Evolutionary conservation across 2,888 invertebrate genomes (phyloP).

Genomic region (Lagria hirta): DNA sequence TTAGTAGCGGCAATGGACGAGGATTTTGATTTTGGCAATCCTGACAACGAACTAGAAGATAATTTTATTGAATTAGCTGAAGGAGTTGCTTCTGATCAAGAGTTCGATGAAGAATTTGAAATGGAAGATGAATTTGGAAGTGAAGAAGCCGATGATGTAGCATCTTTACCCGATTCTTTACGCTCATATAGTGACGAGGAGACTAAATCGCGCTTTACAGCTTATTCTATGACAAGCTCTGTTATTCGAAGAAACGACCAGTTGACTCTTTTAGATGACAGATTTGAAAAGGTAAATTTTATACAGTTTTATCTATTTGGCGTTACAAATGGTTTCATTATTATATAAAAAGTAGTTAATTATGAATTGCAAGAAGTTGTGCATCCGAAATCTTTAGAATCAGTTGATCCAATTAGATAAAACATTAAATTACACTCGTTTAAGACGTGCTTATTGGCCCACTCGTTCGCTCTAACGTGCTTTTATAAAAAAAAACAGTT

Average conservation of each 20-base stretch:
- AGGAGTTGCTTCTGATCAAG: constrained; percentile 55
- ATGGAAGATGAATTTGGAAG: constrained; percentile 41
- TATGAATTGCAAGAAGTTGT: too few relatives aligned
- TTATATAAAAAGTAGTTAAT: too few relatives aligned
- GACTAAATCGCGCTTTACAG: constrained; percentile 85
- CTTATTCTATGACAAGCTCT: constrained; percentile 92
- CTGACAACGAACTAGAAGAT: constrained; percentile 85
- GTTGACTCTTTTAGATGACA: constrained; percentile 77
- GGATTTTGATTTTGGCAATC: constrained; percentile 84
- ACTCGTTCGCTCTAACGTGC: too few relatives aligned
- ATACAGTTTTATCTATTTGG: too few relatives aligned
- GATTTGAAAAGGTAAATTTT: constrained; percentile 86
- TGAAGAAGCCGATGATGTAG: constrained; percentile 54
- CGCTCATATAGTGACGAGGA: constrained; percentile 66
- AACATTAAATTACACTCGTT: too few relatives aligned
- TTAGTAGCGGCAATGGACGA: constrained; percentile 91
- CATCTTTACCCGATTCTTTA: constrained; percentile 53
- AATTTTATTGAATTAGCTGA: constrained; percentile 87
- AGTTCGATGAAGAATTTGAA: constrained; percentile 52
- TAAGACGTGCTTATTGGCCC: too few relatives aligned
- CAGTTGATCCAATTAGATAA: too few relatives aligned
- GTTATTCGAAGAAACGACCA: constrained; percentile 84
- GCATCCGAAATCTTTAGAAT: too few relatives aligned
- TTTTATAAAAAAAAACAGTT: too few relatives aligned
- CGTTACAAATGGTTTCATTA: too few relatives aligned